Evolutionary conservation across 2,113 vertebrate genomes (phyloP), one percentile per base, ranked within the genome.

Genomic region (Panthera tigris): DNA sequence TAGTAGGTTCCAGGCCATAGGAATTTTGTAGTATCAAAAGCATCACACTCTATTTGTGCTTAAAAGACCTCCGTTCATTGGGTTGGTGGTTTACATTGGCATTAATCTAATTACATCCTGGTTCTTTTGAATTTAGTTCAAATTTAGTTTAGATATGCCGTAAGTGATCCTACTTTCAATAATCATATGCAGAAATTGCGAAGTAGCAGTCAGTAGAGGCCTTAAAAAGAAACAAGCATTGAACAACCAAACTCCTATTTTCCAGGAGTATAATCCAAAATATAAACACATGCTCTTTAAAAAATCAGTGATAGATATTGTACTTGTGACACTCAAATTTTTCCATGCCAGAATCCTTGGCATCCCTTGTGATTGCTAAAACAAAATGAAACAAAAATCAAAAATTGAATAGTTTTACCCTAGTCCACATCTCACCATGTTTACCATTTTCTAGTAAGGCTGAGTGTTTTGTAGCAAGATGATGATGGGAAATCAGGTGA

Each of bases 111-210:
- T 97, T 95, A 91, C 45, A 94, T 91, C 76, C 74, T 0, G 12
- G 97, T 97, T 98, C 87, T 97, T 97, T 97, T 96, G 96, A 97
- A 97, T 97, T 97, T 94, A 96, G 95, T 97, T 98, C 97, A 96
- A 97, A 97, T 97, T 97, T 95, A 96, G 95, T 97, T 98, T 97
- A 96, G 80, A 96, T 97, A 97, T 97, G 57, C 87, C 86, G 89
- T 96, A 95, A 94, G 45, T 89, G 81, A 96, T 96, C 79, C 76
- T 85, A 94, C 68, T 97, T 97, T 94, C 90, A 95, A 91, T 97
- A 98, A 97, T 96, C 92, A 74, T 92, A 85, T 95, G 84, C 82
- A 94, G 39, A 94, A 95, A 96, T 94, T 96, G 76, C 86, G 96
- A 96, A 97, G 76, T 84, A 97, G 80, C 71, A 94, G 92, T 97